Conservation (phyloP, 2,888 invertebrate genomes). For the Leptopterna dolabrata region DNA sequence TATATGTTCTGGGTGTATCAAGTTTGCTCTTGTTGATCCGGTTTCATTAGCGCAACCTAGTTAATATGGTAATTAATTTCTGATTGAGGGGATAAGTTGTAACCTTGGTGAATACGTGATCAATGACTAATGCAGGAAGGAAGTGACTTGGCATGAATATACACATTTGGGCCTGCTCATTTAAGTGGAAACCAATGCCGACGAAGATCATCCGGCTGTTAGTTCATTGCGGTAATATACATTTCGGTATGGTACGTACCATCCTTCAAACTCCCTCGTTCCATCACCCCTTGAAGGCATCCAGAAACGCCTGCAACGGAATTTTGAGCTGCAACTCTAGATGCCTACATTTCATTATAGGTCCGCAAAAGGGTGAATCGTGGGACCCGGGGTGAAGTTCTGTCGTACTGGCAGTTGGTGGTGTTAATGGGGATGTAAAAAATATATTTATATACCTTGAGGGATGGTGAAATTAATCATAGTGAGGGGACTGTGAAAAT, state of each 20-base stretch:
- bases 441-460: too few relatives aligned
- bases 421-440: too few relatives aligned
- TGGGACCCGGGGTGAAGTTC: too few relatives aligned
- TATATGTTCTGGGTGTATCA: background rate
- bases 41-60: background rate
- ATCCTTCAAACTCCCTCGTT: background rate
- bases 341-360: too few relatives aligned
- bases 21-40: background rate
- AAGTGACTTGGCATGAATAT: background rate
- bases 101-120: background rate
- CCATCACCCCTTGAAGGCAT: background rate
- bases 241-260: background rate
- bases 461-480: too few relatives aligned
- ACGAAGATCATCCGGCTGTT: background rate
- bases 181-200: background rate
- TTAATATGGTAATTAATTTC: background rate
- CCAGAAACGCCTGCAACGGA: background rate
- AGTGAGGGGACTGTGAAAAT: too few relatives aligned
- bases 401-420: too few relatives aligned
- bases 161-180: background rate
- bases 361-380: too few relatives aligned
- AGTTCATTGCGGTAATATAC: background rate
- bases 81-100: conserved; percentile 3
- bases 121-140: background rate
- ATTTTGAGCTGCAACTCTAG: background rate